Percentiles rank a stretch among this genome's conserved stretches.
Evolutionary conservation across 2,888 invertebrate species (phyloP).

Genomic region (Heliconius aoede): DNA sequence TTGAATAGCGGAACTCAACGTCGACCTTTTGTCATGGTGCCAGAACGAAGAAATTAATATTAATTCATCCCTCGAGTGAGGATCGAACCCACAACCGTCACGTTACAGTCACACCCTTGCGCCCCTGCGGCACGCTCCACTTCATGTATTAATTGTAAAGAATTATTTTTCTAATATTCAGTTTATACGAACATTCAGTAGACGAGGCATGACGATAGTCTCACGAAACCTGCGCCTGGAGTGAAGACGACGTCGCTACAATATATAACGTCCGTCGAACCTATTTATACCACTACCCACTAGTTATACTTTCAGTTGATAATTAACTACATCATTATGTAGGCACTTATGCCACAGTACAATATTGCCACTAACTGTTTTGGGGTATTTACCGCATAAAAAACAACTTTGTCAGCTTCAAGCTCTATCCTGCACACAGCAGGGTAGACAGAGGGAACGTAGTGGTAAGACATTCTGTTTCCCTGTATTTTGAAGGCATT

Average conservation of each 20-base stretch:
- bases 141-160: background rate
- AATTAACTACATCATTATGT: conserved; percentile 16
- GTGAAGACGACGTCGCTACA: background rate
- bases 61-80: background rate
- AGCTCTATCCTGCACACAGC: no score
- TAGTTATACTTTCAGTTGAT: conserved; percentile 13
- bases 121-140: background rate
- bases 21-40: background rate
- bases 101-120: background rate
- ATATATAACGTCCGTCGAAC: background rate
- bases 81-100: background rate
- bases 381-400: background rate
- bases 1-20: no score
- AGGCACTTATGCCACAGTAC: background rate
- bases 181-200: background rate
- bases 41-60: background rate
- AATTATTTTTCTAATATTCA: background rate
- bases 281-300: background rate
- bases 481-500: no score
- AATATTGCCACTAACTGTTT: background rate
- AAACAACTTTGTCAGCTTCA: background rate
- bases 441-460: no score
- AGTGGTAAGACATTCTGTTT: no score
- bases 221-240: background rate
- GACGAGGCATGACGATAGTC: background rate